Percentiles rank a stretch among this genome's conserved stretches.
These are phyloP conservation scores for Scytalopus superciliaris DNA, from an alignment of 2,113 vertebrate genomes.

Conservation along the genomic window DNA sequence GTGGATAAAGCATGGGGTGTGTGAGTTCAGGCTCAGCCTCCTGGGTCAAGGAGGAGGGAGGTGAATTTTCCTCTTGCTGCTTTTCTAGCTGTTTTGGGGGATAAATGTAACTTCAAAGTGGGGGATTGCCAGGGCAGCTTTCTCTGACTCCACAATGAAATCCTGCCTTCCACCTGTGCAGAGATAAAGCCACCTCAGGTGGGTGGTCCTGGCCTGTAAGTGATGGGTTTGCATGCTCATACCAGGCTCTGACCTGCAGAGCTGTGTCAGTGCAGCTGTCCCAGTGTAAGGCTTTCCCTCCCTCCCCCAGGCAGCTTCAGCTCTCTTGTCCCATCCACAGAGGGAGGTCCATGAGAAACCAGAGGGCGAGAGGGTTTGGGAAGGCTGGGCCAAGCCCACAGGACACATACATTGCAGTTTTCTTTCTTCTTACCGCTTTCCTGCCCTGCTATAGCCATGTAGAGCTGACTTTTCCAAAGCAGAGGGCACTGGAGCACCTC, in stretches of 20 bases:
- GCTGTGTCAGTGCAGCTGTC: no score
- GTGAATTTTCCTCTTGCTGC: neutral
- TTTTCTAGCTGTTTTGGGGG: neutral
- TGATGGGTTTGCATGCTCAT: neutral
- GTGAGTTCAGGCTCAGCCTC: neutral
- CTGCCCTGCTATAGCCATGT: neutral
- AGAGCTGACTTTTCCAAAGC: neutral
- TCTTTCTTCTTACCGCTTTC: neutral
- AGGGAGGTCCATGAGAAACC: neutral
- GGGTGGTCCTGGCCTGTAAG: neutral
- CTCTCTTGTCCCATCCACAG: accelerated
- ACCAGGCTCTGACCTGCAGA: neutral
- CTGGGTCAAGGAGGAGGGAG: neutral
- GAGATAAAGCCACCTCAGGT: neutral
- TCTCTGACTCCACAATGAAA: neutral
- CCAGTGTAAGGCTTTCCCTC: neutral
- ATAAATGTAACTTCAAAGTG: neutral
- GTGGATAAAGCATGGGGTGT: neutral
- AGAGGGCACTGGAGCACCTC: neutral
- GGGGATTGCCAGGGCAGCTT: neutral
- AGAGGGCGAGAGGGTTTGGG: neutral
- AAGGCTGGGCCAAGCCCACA: neutral
- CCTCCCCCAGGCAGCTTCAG: neutral
- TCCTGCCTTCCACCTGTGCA: neutral
- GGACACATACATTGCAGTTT: neutral